Base-by-base conservation (phyloP, 2,888 invertebrate species). In the Cantharis rufa region DNA sequence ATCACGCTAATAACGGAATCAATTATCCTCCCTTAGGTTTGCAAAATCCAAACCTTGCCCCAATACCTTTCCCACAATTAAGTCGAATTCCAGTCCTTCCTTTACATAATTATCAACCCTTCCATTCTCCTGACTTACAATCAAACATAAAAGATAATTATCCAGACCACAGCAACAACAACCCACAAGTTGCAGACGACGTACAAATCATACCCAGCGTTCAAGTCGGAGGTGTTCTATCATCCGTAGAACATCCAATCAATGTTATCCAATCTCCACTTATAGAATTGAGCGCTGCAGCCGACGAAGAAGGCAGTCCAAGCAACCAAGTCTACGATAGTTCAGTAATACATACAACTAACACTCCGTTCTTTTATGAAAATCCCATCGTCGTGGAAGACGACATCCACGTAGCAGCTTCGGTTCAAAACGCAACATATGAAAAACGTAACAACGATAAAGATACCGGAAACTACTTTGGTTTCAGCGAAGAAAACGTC, bases 181-280 rank as follows among this genome's bases (percentile, higher is more conserved):
- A 71, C 10, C 28, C 24, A n/a, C 21, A 72, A 15, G 15, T 48
- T 3, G 72, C n/a, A 4, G n/a, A 77, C 72, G 89, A 89, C 80
- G 88, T 92, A 10, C 90, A 92, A 82, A 88, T 93, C 18, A 87
- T 91, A 69, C 91, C 92, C 82, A 94, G 94, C 84, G 89, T 94
- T 71, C 92, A 93, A 63, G 82, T 94, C 7, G 92, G 91, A 3
- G 93, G 94, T 84, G 94, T 91, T 82, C 89, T 93, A 0, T 92
- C 94, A 63, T 92, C 93, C 1, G 89, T 94, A 63, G 93, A 94
- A 81, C 93, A 94, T 86, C 93, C 94, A 10, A 90, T 93, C 63
- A 92, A 93, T 80, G 90, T 92, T 72, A 91, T 94, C 75, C 92
- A 94, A 82, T 92, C 95, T 15, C 92, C 93, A 15, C 83, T 93